phyloP scores from a whole-genome alignment of 2,888 invertebrate species.

The Melanargia galathea region DNA sequence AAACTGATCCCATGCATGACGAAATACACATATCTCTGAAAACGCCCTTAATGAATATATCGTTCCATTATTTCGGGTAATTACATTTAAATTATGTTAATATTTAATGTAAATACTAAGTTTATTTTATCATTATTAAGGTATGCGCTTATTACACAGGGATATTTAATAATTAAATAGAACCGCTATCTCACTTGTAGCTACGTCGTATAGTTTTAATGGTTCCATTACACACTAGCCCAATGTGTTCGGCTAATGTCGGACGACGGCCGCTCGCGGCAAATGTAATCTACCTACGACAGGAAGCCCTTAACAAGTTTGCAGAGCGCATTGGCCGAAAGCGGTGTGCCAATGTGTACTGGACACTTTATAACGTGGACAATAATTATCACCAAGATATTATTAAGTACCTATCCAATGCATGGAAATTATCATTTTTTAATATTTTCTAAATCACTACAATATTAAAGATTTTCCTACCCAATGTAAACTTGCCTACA shows the following conservation, averaged over 20 bases:
- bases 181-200: neutral
- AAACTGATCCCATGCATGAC: too few species aligned
- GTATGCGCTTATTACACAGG: neutral
- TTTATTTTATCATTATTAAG: slow-evolving; percentile 1
- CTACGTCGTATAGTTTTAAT: neutral
- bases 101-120: slow-evolving; percentile 27
- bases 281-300: too few species aligned
- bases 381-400: too few species aligned
- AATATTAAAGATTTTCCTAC: neutral
- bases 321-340: too few species aligned
- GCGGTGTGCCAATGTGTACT: neutral
- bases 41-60: slow-evolving; percentile 29
- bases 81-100: slow-evolving; percentile 12
- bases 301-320: too few species aligned
- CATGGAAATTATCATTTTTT: neutral
- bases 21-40: too few species aligned
- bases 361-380: too few species aligned
- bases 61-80: slow-evolving; percentile 30
- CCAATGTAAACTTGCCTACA: neutral
- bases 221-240: too few species aligned
- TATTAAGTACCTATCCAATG: too few species aligned
- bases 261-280: too few species aligned
- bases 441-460: neutral
- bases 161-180: neutral
- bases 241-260: too few species aligned